Evolutionary conservation across 2,113 vertebrate genomes (phyloP).

Genomic region (Phrynocephalus versicolor): DNA sequence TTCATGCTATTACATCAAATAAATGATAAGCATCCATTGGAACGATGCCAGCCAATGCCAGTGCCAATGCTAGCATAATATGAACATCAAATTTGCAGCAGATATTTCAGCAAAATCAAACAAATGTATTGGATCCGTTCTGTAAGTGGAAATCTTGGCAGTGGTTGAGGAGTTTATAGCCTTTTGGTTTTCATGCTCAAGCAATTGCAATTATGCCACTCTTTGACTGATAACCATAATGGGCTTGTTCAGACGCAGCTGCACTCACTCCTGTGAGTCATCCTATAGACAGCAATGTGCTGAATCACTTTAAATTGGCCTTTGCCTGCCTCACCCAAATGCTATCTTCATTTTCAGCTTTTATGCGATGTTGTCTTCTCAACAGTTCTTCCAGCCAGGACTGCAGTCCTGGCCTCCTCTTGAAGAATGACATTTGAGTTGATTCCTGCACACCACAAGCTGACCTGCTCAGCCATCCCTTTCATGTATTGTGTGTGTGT

Average conservation of each 20-base stretch:
- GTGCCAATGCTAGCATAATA: slow-evolving; percentile 1
- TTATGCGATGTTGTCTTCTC: not conserved
- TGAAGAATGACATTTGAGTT: not conserved
- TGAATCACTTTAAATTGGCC: slow-evolving; percentile 35
- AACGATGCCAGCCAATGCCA: slow-evolving; percentile 17
- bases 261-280: not conserved
- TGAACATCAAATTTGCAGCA: not conserved
- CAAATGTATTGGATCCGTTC: not conserved
- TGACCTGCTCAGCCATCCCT: slow-evolving; percentile 46
- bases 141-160: not conserved
- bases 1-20: not conserved
- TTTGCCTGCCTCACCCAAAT: slow-evolving; percentile 31
- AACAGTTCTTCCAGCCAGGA: slow-evolving; percentile 3
- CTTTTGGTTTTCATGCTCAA: slow-evolving; percentile 32
- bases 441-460: slow-evolving; percentile 47
- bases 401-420: not conserved
- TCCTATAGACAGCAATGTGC: slow-evolving; percentile 36
- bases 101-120: slow-evolving; percentile 20
- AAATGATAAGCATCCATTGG: slow-evolving; percentile 18
- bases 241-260: slow-evolving; percentile 54
- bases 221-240: slow-evolving; percentile 9
- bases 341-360: slow-evolving; percentile 10
- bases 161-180: slow-evolving; percentile 13
- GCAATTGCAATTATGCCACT: slow-evolving; percentile 2
- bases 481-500: not conserved